A percentile compares a stretch with the other conserved stretches of the same genome.
Evolutionary conservation across 23 tunicate genomes (phyloP).

Genomic region (Ascidia mentula): DNA sequence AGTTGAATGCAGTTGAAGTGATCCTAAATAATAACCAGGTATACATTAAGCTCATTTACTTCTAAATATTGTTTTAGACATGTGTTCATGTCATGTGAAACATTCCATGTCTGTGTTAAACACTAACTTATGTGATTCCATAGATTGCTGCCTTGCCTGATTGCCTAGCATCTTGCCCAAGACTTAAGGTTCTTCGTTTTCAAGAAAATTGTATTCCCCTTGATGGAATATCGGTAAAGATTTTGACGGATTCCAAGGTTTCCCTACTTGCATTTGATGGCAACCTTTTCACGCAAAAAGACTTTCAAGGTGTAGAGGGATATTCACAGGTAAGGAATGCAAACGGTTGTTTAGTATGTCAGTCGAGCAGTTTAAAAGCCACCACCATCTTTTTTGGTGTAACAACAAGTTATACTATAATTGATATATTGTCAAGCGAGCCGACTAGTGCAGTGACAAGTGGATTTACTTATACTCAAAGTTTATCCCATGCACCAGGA

Average conservation of each 20-base stretch:
- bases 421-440: too few species aligned
- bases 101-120: too few species aligned
- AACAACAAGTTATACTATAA: too few species aligned
- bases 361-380: too few species aligned
- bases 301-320: slow-evolving; percentile 62
- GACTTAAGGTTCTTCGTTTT: slow-evolving; percentile 83
- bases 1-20: slow-evolving; percentile 57
- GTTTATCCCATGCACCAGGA: too few species aligned
- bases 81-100: too few species aligned
- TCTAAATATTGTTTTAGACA: not conserved
- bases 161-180: slow-evolving; percentile 49
- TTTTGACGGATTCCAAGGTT: slow-evolving; percentile 55
- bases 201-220: slow-evolving; percentile 68
- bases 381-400: too few species aligned
- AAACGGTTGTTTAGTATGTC: too few species aligned
- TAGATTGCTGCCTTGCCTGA: slow-evolving; percentile 55
- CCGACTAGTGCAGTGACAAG: too few species aligned
- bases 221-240: slow-evolving; percentile 36
- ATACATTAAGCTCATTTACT: not conserved
- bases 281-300: slow-evolving; percentile 68
- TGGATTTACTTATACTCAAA: too few species aligned
- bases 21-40: slow-evolving; percentile 83
- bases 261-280: slow-evolving; percentile 60
- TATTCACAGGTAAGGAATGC: slow-evolving; percentile 55
- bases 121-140: too few species aligned